These are phyloP conservation scores for Drosophila subpulchrella DNA, from an alignment of 1,140 invertebrate genomes.

Conservation along the genomic window DNA sequence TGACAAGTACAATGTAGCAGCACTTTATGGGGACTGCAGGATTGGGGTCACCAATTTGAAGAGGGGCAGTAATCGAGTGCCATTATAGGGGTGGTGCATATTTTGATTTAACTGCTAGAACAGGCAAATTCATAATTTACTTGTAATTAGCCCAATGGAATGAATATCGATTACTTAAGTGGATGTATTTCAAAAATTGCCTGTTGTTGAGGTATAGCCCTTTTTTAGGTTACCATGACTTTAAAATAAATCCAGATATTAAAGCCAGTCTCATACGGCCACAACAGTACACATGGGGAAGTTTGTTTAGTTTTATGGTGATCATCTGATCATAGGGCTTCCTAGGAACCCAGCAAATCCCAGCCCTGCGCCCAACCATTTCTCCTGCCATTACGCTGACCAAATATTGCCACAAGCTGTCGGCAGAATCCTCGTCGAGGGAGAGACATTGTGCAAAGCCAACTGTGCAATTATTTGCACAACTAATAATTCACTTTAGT, in stretches of 20 bases:
- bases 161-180: too few species aligned
- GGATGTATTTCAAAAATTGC: too few species aligned
- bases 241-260: too few species aligned
- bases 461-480: constrained; percentile 79
- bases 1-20: constrained; percentile 15
- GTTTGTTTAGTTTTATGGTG: neutral
- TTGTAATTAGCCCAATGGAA: too few species aligned
- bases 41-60: neutral
- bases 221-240: too few species aligned
- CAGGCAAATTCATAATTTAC: too few species aligned
- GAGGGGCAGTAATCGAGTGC: too few species aligned
- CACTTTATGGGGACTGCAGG: constrained; percentile 4
- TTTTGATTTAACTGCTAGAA: neutral
- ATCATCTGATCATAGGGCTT: neutral
- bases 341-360: neutral
- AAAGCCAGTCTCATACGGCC: too few species aligned
- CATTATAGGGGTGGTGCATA: too few species aligned
- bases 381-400: constrained; percentile 34
- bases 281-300: too few species aligned
- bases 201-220: too few species aligned
- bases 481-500: constrained; percentile 82
- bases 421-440: constrained; percentile 16
- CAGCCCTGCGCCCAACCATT: neutral
- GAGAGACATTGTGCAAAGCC: constrained; percentile 33
- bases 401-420: constrained; percentile 73